These are phyloP conservation scores for Tipula unca DNA, from an alignment of 2,888 invertebrate genomes.

Conservation along the genomic window DNA sequence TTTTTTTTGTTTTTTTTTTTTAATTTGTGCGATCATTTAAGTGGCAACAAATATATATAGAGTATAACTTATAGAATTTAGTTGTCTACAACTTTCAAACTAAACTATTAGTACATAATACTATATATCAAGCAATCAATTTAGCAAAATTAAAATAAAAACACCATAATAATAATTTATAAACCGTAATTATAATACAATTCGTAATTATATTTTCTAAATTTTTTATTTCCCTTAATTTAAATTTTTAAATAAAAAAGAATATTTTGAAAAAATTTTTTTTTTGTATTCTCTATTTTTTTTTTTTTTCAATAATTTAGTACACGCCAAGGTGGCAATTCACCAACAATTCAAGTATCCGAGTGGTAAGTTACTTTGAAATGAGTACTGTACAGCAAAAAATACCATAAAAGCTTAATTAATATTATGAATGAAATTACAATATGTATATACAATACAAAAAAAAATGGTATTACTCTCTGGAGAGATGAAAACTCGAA, in stretches of 20 bases:
- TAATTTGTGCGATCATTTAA: conserved; percentile 4
- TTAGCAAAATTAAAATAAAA: neutral
- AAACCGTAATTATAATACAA: neutral
- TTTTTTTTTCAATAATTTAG: neutral
- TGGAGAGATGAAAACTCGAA: no score
- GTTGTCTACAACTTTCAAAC: neutral
- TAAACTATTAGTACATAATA: neutral
- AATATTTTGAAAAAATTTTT: neutral
- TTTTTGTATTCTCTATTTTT: neutral
- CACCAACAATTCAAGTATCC: conserved; percentile 8
- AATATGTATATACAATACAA: neutral
- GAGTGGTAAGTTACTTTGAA: neutral
- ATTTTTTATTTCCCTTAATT: neutral
- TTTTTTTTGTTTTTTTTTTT: neutral
- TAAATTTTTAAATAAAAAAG: neutral
- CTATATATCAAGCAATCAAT: neutral
- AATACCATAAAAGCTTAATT: neutral
- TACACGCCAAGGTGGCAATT: neutral
- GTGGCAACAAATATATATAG: neutral
- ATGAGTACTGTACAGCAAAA: neutral
- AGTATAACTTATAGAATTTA: neutral
- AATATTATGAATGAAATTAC: neutral
- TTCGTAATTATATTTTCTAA: neutral
- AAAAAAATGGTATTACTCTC: neutral
- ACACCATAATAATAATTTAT: neutral